phyloP scores from a whole-genome alignment of 2,797 vertebrate genomes.

The Galagoides demidoff region DNA sequence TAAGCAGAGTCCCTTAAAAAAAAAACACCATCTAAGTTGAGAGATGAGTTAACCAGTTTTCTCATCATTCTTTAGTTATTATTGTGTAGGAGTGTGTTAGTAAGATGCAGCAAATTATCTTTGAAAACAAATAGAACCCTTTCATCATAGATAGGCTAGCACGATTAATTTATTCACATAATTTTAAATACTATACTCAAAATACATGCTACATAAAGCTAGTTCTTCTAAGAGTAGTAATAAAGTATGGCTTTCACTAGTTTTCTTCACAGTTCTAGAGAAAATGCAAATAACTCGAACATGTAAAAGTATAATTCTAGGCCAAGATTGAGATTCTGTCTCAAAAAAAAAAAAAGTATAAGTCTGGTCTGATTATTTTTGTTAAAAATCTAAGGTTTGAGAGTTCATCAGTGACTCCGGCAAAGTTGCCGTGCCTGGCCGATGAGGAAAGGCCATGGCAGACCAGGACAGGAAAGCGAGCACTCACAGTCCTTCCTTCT shows the following conservation, averaged over 20 bases:
- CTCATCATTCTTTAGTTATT: neutral
- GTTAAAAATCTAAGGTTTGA: neutral
- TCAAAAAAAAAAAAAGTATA: too few species aligned
- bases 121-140: slow-evolving; percentile 24
- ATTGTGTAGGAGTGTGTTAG: neutral
- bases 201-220: neutral
- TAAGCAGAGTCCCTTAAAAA: neutral
- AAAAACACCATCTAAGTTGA: neutral
- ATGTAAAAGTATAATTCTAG: neutral
- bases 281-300: neutral
- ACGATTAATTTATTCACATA: neutral
- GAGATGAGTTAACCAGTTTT: neutral
- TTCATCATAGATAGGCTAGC: neutral
- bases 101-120: neutral
- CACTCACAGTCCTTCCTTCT: neutral
- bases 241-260: neutral
- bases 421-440: neutral
- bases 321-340: too few species aligned
- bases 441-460: neutral
- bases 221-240: neutral
- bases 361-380: neutral
- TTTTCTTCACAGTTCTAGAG: neutral
- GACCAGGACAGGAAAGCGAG: rapidly evolving
- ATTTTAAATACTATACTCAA: neutral
- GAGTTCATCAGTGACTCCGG: neutral